Percentiles rank a stretch among this genome's conserved stretches.
These are phyloP conservation scores for Aphidius ervi DNA, from an alignment of 1,140 invertebrate species.

Conservation along the genomic window DNA sequence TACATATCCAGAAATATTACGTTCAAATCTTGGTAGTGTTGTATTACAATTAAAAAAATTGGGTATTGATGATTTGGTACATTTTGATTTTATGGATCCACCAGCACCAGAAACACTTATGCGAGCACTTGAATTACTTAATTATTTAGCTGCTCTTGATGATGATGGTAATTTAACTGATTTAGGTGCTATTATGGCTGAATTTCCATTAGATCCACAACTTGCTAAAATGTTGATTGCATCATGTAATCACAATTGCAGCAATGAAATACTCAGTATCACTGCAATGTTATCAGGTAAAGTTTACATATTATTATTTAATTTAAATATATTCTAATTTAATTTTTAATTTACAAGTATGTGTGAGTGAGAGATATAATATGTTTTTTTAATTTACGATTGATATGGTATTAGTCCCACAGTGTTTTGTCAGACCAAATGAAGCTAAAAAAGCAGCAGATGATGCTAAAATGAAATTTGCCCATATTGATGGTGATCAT, in stretches of 20 bases:
- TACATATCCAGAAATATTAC: conserved; percentile 97
- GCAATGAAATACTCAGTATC: conserved; percentile 98
- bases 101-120: conserved; percentile 99
- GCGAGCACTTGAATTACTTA: conserved; percentile 94
- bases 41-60: conserved; percentile 98
- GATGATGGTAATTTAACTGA: conserved; percentile 96
- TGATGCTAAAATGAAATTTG: conserved; percentile 98
- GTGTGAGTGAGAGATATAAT: conserved; percentile 14
- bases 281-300: conserved; percentile 99
- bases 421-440: conserved; percentile 98
- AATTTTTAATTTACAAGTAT: too few relatives aligned
- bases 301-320: conserved; percentile 22
- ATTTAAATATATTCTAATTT: neutral
- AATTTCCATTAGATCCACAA: conserved; percentile 98
- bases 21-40: conserved; percentile 95
- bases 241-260: conserved; percentile 95
- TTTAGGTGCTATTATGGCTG: conserved; percentile 97
- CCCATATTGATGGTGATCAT: conserved; percentile 99
- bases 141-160: conserved; percentile 94
- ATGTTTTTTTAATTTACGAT: conserved; percentile 50
- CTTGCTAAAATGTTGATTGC: conserved; percentile 98
- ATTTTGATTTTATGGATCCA: conserved; percentile 99
- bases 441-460: conserved; percentile 99
- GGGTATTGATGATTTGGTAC: conserved; percentile 98
- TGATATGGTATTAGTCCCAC: conserved; percentile 79